Conservation (phyloP, 2,113 vertebrate species). For the Forbesichthys agassizii region DNA sequence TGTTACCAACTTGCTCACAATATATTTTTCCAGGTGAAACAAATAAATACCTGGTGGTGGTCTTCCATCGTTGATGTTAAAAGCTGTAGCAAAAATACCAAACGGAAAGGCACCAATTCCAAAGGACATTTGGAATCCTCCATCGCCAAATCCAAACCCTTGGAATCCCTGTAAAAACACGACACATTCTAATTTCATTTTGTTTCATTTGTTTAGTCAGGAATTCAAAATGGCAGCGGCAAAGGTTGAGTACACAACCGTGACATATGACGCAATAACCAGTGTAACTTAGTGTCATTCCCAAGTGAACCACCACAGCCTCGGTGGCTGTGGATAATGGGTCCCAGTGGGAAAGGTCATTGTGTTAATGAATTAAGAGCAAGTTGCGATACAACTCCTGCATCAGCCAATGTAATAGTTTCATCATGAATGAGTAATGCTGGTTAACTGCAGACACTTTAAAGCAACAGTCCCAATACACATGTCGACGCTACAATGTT, state of each 20-base stretch:
- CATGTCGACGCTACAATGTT: background rate
- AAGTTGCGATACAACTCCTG: slow-evolving; percentile 16
- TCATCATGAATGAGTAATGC: slow-evolving; percentile 63
- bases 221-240: background rate
- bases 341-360: slow-evolving; percentile 48
- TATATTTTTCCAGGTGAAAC: background rate
- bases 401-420: slow-evolving; percentile 56
- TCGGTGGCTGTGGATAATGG: slow-evolving; percentile 54
- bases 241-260: background rate
- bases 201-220: background rate
- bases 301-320: slow-evolving; percentile 21
- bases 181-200: background rate
- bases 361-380: slow-evolving; percentile 61
- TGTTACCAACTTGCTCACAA: no score
- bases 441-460: background rate
- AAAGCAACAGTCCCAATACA: background rate
- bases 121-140: slow-evolving; percentile 98
- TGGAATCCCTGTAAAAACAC: slow-evolving; percentile 87
- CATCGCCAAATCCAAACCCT: slow-evolving; percentile 97
- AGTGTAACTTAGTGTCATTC: slow-evolving; percentile 41
- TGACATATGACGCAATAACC: slow-evolving; percentile 64
- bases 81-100: slow-evolving; percentile 97
- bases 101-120: slow-evolving; percentile 98
- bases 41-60: slow-evolving; percentile 88
- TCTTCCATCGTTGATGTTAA: slow-evolving; percentile 97